Base-by-base conservation (phyloP, 2,888 invertebrate species). In the Cephus sareptanus region DNA sequence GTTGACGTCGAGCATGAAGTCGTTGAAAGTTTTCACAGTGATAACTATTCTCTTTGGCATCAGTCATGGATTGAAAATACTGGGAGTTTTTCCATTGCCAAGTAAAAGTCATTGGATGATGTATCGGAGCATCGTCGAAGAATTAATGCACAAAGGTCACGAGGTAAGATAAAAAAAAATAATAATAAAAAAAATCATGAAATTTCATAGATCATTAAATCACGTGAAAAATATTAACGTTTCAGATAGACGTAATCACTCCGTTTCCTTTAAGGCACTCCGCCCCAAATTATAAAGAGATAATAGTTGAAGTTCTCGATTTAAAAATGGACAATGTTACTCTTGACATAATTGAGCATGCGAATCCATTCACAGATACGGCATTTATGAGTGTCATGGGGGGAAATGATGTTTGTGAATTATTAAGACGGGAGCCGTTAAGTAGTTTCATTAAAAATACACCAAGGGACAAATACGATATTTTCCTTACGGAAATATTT, bases 401-500 rank as follows among this genome's bases (percentile, higher is more conserved):
- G 12, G 71, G 71, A 71, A 33, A 71, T 71, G 11, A 30, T 0
- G 31, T 71, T 15, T 71, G 71, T 31, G 71, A 31, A 31, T 34
- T 71, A 33, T 33, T 71, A 9, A 71, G 2, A 23, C 9, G 2
- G 15, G 31, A 71, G 71, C 31, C 71, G 31, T 34, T 71, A 9
- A 31, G 2, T 9, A 33, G 33, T 34, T 34, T 71, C 6, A 31
- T 71, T 6, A 33, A 71, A 33, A 71, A 12, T 31, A 71, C 71
- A 15, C 71, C 71, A 9, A 71, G 31, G 31, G 71, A 9, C 31
- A 71, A 31, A 33, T 71, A 71, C 31, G 71, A 71, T 34, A 31
- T 71, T 13, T 3, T 71, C 0, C n/a, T 71, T 15, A 71, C 71
- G 1, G 71, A 71, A 71, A 33, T 79, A 23, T 79, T 79, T 33